Evolutionary conservation across 2,113 vertebrate genomes (phyloP).

Genomic region (Epinephelus moara): DNA sequence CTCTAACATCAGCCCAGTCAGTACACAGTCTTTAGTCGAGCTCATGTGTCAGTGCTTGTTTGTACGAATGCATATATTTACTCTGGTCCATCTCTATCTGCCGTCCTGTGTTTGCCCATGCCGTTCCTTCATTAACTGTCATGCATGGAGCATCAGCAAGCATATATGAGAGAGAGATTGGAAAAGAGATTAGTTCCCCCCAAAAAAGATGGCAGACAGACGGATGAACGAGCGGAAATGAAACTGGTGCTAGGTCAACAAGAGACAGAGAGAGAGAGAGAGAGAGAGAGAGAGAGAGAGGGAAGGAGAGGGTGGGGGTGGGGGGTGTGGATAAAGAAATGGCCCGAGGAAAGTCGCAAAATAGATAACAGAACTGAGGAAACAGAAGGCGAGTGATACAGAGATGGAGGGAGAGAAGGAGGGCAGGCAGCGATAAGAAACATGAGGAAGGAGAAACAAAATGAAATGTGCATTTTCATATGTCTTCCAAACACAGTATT

Average conservation of each 20-base stretch:
- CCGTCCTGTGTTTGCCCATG: conserved; percentile 46
- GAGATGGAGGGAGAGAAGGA: conserved; percentile 37
- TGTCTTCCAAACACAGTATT: conserved; percentile 4
- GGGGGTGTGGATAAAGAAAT: conserved; percentile 43
- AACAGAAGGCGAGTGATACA: conserved; percentile 50
- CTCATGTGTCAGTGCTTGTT: conserved; percentile 39
- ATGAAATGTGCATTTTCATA: conserved; percentile 32
- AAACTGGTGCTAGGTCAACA: conserved; percentile 70
- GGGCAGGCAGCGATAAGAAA: conserved; percentile 26
- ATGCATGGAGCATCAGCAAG: conserved; percentile 38
- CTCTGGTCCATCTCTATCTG: neutral
- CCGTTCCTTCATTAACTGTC: conserved; percentile 61
- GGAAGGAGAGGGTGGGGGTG: neutral
- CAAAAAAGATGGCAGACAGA: conserved; percentile 50
- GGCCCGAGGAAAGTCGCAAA: conserved; percentile 64
- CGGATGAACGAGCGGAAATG: conserved; percentile 66
- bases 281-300: neutral
- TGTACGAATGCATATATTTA: conserved; percentile 36
- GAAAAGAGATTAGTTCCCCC: conserved; percentile 53
- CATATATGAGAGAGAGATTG: conserved; percentile 58
- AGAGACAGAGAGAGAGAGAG: conserved; percentile 36
- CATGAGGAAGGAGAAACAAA: conserved; percentile 22
- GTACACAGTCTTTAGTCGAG: neutral
- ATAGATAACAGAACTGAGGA: conserved; percentile 68
- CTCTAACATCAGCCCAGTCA: neutral